Conservation (phyloP, 2,888 invertebrate species). For the Axea sp. region DNA sequence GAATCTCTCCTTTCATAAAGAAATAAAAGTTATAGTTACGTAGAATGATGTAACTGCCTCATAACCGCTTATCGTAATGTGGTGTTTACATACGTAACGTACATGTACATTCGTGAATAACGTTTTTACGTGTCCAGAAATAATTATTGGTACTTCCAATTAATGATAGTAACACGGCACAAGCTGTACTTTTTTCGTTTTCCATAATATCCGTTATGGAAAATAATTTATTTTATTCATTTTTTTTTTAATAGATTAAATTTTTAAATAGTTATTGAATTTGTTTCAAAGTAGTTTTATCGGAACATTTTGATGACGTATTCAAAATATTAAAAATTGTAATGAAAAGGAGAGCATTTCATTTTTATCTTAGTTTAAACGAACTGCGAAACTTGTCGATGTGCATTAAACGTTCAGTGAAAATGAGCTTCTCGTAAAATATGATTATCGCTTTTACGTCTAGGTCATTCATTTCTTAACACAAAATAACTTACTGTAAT, state of each 20-base stretch:
- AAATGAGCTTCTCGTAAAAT: conserved; percentile 34
- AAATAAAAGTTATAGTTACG: too few species aligned
- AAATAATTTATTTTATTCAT: background rate
- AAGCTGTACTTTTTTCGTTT: too few species aligned
- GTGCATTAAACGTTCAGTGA: conserved; percentile 15
- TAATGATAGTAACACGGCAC: conserved; percentile 14
- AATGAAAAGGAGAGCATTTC: background rate
- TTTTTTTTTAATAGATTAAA: too few species aligned
- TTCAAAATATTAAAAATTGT: conserved; percentile 4
- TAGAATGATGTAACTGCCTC: conserved; percentile 12
- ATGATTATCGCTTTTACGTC: conserved; percentile 29
- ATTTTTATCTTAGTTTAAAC: conserved; percentile 19
- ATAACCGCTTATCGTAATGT: conserved; percentile 7
- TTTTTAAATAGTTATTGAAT: too few species aligned
- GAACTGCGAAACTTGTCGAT: conserved; percentile 34
- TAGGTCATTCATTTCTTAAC: conserved; percentile 31
- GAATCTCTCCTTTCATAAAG: too few species aligned
- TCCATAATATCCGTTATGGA: too few species aligned
- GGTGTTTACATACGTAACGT: conserved; percentile 20
- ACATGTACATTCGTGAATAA: conserved; percentile 4
- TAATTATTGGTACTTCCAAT: conserved; percentile 11
- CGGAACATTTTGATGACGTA: background rate
- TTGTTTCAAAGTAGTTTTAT: background rate
- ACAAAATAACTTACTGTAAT: conserved; percentile 24
- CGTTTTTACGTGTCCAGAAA: conserved; percentile 10